Evolutionary conservation across 2,888 invertebrate species (phyloP).

Genomic region (Phaonia tiefii): DNA sequence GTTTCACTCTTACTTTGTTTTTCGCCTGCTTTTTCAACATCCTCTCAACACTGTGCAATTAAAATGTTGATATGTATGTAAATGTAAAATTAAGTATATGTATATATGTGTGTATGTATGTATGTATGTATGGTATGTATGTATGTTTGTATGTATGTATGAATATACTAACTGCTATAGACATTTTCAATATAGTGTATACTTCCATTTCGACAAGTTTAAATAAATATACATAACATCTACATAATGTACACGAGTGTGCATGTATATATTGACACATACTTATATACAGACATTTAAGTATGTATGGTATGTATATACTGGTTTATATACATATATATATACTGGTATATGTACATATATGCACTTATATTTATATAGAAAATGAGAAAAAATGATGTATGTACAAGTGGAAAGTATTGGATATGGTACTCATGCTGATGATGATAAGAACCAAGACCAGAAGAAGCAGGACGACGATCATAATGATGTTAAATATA

Average conservation of each 20-base stretch:
- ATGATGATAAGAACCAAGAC: constrained; percentile 1
- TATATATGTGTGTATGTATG: background rate
- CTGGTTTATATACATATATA: background rate
- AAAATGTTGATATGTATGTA: constrained; percentile 47
- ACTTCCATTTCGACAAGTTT: constrained; percentile 53
- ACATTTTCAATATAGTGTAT: constrained; percentile 22
- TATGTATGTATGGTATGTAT: constrained; percentile 4
- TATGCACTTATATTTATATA: background rate
- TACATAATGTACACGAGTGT: constrained; percentile 18
- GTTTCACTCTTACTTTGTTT: too few species aligned
- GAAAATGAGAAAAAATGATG: constrained; percentile 16
- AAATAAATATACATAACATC: constrained; percentile 48
- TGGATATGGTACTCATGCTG: constrained; percentile 24
- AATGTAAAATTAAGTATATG: constrained; percentile 41
- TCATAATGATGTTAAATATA: background rate
- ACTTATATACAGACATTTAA: constrained; percentile 18
- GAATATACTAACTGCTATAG: constrained; percentile 8
- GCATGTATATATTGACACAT: constrained; percentile 37
- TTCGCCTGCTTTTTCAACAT: constrained; percentile 57
- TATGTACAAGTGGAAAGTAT: constrained; percentile 14
- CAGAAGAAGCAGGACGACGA: background rate
- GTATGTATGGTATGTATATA: background rate
- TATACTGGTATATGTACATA: background rate
- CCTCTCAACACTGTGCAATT: constrained; percentile 63
- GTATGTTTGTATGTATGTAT: constrained; percentile 19